Base-by-base conservation (phyloP, 2,888 invertebrate genomes). In the Cheilosia vulpina region DNA sequence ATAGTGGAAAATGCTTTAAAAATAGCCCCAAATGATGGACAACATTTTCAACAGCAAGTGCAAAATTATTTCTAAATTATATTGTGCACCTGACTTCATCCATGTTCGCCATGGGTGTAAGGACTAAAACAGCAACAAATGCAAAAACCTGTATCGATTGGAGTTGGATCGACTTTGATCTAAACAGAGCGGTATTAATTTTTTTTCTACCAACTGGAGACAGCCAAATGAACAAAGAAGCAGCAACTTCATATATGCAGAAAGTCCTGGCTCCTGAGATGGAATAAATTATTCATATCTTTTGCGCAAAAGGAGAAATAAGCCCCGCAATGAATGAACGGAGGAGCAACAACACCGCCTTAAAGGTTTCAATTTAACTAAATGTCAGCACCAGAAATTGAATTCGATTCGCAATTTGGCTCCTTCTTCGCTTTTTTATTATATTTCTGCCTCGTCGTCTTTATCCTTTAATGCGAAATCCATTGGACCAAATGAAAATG, bases 341-440 rank as follows among this genome's bases (percentile, higher is more conserved):
- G 24, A 58, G 47, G 50, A 58, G 47, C 57, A 69, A 60, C 47
- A 55, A 57, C 43, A 63, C 87, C 89, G 90, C 90, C 90, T 91
- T 91, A 89, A 91, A 91, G 91, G 91, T 90, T 92, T 92, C 90
- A 90, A 91, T 90, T 92, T 92, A 92, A 92, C 90, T 90, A 90
- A 91, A 91, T 91, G 92, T 92, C 92, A 92, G 88, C 87, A 89
- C 87, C 92, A 92, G 92, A 92, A 91, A 92, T 91, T 91, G 90
- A 90, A 91, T 90, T 88, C 89, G 89, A 90, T 90, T 89, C 89
- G 88, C 89, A 90, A 90, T 90, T 84, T 75, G 80, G 38, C 38
- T 38, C 13, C 13, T 38, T 4, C 24, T 43, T 31, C 31, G 9
- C 31, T 9, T 71, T 50, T 34, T 76, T 27, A 27, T 62, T 72